Base-by-base conservation (phyloP, 2,113 vertebrate species). In the Rhodinocichla rosea region DNA sequence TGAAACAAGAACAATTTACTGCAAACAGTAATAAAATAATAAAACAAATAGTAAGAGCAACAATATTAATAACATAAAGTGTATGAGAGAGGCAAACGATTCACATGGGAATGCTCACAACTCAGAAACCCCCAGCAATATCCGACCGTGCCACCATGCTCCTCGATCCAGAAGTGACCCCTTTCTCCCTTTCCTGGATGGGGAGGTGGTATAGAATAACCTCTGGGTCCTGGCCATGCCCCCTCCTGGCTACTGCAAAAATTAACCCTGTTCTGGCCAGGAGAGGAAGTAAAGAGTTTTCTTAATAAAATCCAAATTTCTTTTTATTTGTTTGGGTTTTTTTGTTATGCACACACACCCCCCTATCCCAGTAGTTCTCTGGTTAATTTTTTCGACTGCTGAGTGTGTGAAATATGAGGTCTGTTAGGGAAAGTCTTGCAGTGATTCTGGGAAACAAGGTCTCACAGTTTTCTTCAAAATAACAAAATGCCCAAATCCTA, bases 61-160 rank as follows among this genome's bases (percentile, higher is more conserved):
- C 5, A 10, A 27, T 42, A 49, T 27, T 37, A 33, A 14, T 56
- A 42, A 35, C 7, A n/a, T n/a, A 5, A 40, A 42, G 10, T 14
- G 10, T 69, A 40, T 0, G 1, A 49, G 18, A 40, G 30, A 69
- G 40, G 17, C 0, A 0, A 63, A 40, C 0, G 0, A 24, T 49
- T 83, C 18, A 11, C 21, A 8, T 49, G 47, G 10, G 21, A 40
- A 27, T 55, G 70, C 10, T 76, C 21, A 32, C 17, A 53, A 13
- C 14, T 7, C 24, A 62, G 24, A 47, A 83, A 35, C 9, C 49
- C 16, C 16, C 0, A 0, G 13, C 26, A 53, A 5, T 49, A 53
- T 15, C 33, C 0, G 0, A 28, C 45, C 0, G 0, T 2, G 11
- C 39, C 47, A 30, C 63, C 26, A 27, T 1, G 7, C 21, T 62